Conservation (phyloP, 2,113 vertebrate species). For the Hemicordylus capensis region DNA sequence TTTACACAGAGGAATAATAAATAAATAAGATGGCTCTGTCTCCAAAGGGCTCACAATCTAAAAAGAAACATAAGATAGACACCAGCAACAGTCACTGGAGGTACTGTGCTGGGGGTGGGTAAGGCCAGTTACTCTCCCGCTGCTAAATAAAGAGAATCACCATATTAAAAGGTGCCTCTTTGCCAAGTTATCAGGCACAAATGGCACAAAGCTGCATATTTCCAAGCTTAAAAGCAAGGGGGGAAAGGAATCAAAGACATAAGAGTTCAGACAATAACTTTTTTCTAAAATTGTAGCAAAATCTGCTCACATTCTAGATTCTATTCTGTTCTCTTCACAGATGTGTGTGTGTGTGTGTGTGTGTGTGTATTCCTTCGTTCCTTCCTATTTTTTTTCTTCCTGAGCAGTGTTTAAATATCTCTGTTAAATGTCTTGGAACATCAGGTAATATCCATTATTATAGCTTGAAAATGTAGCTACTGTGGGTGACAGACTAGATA, state of each 20-base stretch:
- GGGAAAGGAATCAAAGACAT: background rate
- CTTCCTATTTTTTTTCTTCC: background rate
- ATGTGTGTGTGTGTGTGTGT: background rate
- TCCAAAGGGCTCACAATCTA: too few species aligned
- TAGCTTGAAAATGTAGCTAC: background rate
- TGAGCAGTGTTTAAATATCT: conserved; percentile 27
- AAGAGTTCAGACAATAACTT: background rate
- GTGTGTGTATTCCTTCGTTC: too few species aligned
- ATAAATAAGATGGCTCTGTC: too few species aligned
- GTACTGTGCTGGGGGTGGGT: too few species aligned
- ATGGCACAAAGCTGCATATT: background rate
- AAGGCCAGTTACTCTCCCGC: too few species aligned
- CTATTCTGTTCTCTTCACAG: background rate
- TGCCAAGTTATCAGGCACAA: too few species aligned
- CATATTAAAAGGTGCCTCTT: too few species aligned
- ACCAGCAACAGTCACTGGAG: too few species aligned
- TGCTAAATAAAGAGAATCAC: too few species aligned
- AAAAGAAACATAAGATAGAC: too few species aligned
- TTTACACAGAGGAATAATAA: too few species aligned
- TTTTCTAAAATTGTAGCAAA: background rate
- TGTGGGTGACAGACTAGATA: background rate
- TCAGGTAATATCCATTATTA: background rate
- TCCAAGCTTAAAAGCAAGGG: background rate
- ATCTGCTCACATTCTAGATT: background rate
- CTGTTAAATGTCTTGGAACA: conserved; percentile 30